Base-by-base conservation (phyloP, 2,797 vertebrate species). In the Botia almorhae region DNA sequence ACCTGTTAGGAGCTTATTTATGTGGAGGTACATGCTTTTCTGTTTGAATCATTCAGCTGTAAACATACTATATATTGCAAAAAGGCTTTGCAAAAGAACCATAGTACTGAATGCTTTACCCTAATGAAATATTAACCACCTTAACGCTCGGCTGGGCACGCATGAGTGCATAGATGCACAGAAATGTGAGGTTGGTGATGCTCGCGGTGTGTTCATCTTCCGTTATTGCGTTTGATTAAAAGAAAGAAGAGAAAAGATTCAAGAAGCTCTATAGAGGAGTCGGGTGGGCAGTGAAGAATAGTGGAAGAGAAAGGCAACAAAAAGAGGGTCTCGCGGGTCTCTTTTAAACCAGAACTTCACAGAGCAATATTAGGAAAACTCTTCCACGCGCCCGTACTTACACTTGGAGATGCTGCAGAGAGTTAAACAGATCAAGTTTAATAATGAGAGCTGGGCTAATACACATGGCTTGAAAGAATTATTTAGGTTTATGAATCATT, bases 351-450 rank as follows among this genome's bases (percentile, higher is more conserved):
- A 61, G 46, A 76, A 53, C 33, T 51, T 64, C 46, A 51, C 7
- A 12, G 17, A 63, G 23, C 76, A 50, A 19, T 50, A 51, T 70
- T 36, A 50, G 29, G 48, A 76, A 23, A 82, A 60, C 58, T 36
- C 17, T 74, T 70, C 70, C 69, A 74, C 63, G 69, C n/a, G 19
- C 56, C 63, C 70, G 26, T 61, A 19, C 11, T 61, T 64, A 56
- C 56, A 78, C 29, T 69, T 58, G 67, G 73, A 83, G 50, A 77
- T 70, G 16, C 58, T 74, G 74, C 74, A 50, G 80, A 80, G 74
- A 80, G 74, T 84, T 74, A 69, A 84, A 26, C 82, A 80, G 82
- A 83, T 82, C 82, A 29, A 82, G 82, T 82, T 81, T 83, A 85
- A 85, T 83, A 80, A 81, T 82, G 84, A 80, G 69, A 61, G 76